Evolutionary conservation across 2,797 vertebrate genomes (phyloP), one percentile per base, ranked within the genome.

Genomic region (Valencia hispanica): DNA sequence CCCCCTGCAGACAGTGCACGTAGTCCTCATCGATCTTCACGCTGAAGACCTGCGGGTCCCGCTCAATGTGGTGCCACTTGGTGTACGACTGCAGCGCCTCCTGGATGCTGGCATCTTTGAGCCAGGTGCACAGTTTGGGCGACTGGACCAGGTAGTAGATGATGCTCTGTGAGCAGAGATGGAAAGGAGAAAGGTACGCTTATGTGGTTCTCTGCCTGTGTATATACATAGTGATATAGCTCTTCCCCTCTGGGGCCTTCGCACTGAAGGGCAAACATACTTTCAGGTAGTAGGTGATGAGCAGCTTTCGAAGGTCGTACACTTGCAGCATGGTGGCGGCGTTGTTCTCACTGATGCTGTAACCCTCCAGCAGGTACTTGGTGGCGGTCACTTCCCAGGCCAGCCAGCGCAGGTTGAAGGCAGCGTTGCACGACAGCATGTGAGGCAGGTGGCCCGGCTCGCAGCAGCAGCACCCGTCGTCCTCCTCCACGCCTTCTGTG

Each of bases 1-100:
- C 96, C 1, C 98, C 98, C 92, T 99, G 97, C 79, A 99, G 96
- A 83, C 97, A 99, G 0, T 98, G 98, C 53, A 99, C 97, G 2
- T 98, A 99, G 92, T 99, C 98, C 48, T 99, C 98, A 7, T 99
- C 98, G 41, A 96, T 97, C 94, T 99, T 98, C 68, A 97, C 94
- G 1, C 95, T 98, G 85, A 99, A 99, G 90, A 97, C 96, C 0
- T 97, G 96, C 0, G 97, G 96, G 92, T 99, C 98, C 0, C 97
- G 96, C 86, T 99, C 98, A 17, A 99, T 97, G 84, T 99, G 96
- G 91, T 99, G 97, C 98, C 98, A 99, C 91, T 97, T 98, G 68
- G 96, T 96, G 81, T 97, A 99, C 34, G 96, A 95, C 93, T 97
- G 96, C 81, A 99, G 93, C 7, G 96, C 95, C 89, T 97, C 97